Percentiles rank a stretch among this genome's conserved stretches.
Conservation (phyloP, 2,113 vertebrate genomes). For the Brachypodius melanocephalos region DNA sequence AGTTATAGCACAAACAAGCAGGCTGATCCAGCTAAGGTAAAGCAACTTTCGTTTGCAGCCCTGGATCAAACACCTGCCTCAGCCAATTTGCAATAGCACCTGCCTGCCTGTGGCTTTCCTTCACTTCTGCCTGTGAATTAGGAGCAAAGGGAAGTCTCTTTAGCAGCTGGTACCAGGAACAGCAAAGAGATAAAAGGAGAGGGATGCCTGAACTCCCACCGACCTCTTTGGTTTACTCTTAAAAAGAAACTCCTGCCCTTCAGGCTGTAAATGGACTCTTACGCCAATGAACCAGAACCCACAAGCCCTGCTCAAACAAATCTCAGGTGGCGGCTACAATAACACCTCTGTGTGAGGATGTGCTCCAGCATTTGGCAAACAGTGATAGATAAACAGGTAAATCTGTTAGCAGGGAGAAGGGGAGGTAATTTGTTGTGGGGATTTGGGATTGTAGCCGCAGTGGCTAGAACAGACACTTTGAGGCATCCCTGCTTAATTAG, state of each 20-base stretch:
- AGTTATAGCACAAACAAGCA: background rate
- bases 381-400: background rate
- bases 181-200: background rate
- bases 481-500: background rate
- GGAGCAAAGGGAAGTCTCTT: background rate
- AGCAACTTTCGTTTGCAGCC: background rate
- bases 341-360: background rate
- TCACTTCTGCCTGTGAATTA: background rate
- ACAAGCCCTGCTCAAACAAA: background rate
- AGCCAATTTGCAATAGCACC: background rate
- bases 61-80: background rate
- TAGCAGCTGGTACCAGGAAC: background rate
- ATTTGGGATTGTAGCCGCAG: background rate
- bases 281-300: background rate
- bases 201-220: background rate
- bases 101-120: background rate
- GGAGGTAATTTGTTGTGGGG: constrained; percentile 50
- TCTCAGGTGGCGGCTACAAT: background rate
- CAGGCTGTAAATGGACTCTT: background rate
- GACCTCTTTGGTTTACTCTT: background rate
- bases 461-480: background rate
- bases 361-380: background rate
- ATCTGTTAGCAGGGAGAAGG: background rate
- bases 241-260: background rate
- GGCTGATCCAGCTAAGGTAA: background rate